Evolutionary conservation across 2,113 vertebrate genomes (phyloP).

Genomic region (Mystacornis crossleyi): DNA sequence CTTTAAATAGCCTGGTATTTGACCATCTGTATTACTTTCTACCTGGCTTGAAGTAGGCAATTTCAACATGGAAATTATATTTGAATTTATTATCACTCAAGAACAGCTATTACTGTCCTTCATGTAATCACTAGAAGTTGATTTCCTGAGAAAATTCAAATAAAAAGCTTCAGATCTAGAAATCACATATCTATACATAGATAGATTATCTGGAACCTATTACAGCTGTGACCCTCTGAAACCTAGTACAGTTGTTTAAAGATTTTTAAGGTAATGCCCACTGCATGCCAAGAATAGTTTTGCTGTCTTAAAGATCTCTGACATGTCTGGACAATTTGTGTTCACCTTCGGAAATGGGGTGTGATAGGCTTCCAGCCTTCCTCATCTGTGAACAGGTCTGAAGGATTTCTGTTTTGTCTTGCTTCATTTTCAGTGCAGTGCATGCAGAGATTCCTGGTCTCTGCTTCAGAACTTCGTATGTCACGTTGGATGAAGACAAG

Average conservation of each 20-base stretch:
- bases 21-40: not conserved
- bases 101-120: not conserved
- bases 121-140: not conserved
- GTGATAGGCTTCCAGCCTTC: not conserved
- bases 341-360: not conserved
- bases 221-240: not conserved
- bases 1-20: not conserved
- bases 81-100: not conserved
- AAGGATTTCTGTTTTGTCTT: not conserved
- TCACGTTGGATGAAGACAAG: not conserved
- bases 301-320: not conserved
- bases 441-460: not conserved
- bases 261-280: not conserved
- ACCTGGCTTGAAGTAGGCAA: not conserved
- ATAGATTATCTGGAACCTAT: not conserved
- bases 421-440: not conserved
- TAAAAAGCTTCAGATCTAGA: not conserved
- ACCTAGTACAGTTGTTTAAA: not conserved
- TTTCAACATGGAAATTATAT: not conserved
- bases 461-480: not conserved
- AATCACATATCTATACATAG: not conserved
- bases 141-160: not conserved
- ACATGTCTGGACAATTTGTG: accelerated
- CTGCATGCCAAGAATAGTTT: not conserved
- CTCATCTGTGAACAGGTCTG: not conserved